Conservation (phyloP, 2,797 vertebrate species). For the Orestias chungarensis region DNA sequence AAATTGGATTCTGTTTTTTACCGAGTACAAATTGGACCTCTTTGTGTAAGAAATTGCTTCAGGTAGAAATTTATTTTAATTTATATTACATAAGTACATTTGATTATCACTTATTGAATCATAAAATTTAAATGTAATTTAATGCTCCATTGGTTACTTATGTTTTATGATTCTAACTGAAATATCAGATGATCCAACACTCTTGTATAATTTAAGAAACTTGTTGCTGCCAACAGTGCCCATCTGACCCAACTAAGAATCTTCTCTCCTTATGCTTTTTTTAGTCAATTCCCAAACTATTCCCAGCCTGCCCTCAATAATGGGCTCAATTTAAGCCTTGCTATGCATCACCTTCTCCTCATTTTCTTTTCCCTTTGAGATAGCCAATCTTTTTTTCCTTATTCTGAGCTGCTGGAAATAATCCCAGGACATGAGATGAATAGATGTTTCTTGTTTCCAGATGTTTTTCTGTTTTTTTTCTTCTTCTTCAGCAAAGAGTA, state of each 20-base stretch:
- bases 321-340: slow-evolving; percentile 77
- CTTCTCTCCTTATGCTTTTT: slow-evolving; percentile 45
- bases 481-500: slow-evolving; percentile 22
- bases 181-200: slow-evolving; percentile 23
- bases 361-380: slow-evolving; percentile 66
- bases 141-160: background rate
- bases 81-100: background rate
- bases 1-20: background rate
- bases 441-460: slow-evolving; percentile 47
- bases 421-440: slow-evolving; percentile 68
- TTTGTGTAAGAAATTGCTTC: background rate
- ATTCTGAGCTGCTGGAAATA: slow-evolving; percentile 67
- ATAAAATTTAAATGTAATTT: background rate
- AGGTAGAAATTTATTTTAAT: background rate
- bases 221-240: slow-evolving; percentile 47
- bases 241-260: slow-evolving; percentile 65
- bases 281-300: slow-evolving; percentile 56
- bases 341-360: slow-evolving; percentile 64
- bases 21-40: background rate
- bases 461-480: slow-evolving; percentile 47
- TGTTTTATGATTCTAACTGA: slow-evolving; percentile 19
- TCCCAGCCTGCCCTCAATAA: slow-evolving; percentile 75
- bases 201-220: slow-evolving; percentile 35
- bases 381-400: slow-evolving; percentile 46
- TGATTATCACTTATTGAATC: background rate